phyloP scores from a whole-genome alignment of 2,113 vertebrate species.

The Hippocampus barbouri region DNA sequence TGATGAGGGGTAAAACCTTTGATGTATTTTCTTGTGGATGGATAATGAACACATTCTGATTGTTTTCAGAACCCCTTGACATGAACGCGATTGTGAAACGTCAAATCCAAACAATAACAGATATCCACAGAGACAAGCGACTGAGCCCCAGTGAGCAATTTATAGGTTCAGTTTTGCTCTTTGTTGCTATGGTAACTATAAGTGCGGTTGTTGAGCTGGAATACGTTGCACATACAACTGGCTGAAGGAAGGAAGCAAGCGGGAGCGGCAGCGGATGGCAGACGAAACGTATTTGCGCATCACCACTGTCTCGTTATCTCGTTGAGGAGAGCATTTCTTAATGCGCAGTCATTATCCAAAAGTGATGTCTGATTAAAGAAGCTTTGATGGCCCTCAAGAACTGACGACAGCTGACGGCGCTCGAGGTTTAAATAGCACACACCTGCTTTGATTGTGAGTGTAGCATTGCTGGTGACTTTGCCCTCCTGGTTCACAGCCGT shows the following conservation, averaged over 20 bases:
- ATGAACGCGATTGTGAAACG: constrained; percentile 29
- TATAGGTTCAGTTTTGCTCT: constrained; percentile 66
- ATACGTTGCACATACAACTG: constrained; percentile 56
- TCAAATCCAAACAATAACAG: constrained; percentile 56
- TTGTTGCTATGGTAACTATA: constrained; percentile 77
- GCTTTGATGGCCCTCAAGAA: not conserved
- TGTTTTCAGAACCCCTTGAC: not conserved
- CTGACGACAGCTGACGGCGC: not conserved
- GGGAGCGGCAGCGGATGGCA: constrained; percentile 21
- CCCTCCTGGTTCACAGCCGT: constrained; percentile 87
- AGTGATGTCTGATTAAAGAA: not conserved
- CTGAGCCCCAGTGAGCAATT: constrained; percentile 62
- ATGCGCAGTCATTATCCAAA: not conserved
- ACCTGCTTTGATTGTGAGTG: constrained; percentile 84
- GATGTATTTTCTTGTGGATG: not conserved
- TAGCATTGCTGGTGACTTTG: constrained; percentile 78
- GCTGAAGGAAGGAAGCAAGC: constrained; percentile 38
- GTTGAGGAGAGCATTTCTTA: too few relatives aligned
- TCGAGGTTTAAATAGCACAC: constrained; percentile 11
- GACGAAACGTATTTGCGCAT: not conserved
- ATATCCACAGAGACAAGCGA: constrained; percentile 50
- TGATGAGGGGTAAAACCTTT: not conserved
- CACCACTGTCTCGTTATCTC: not conserved
- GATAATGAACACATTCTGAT: not conserved
- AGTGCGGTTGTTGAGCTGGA: constrained; percentile 62